Evolutionary conservation across 2,113 vertebrate species (phyloP).

Genomic region (Nothoprocta pentlandii): DNA sequence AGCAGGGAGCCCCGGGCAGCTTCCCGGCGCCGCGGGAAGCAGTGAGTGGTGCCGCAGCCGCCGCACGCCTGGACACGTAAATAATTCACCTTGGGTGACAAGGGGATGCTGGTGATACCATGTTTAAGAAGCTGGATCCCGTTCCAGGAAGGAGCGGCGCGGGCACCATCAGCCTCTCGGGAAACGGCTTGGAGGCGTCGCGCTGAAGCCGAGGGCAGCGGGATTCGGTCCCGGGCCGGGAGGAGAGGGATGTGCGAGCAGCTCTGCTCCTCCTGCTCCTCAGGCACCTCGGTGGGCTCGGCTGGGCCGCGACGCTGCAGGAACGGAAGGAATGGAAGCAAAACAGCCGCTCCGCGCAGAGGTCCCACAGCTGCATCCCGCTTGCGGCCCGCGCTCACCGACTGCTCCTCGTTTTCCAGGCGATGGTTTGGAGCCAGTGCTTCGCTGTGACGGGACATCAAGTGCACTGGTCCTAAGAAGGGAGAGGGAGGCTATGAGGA

Average conservation of each 20-base stretch:
- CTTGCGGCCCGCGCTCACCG: background rate
- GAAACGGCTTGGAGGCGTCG: background rate
- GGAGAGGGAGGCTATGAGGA: background rate
- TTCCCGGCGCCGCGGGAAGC: background rate
- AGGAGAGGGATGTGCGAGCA: background rate
- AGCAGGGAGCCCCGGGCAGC: background rate
- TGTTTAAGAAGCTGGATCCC: background rate
- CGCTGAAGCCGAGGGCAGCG: background rate
- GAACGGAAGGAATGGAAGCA: background rate
- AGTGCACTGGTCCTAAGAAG: background rate
- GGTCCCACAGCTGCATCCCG: background rate
- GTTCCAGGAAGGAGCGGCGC: background rate
- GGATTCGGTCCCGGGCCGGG: background rate
- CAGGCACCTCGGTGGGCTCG: accelerated
- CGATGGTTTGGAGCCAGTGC: background rate
- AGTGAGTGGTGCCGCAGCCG: background rate
- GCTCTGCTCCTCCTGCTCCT: background rate
- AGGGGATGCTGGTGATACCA: background rate
- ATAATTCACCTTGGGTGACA: background rate
- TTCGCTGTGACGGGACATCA: background rate
- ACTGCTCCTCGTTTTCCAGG: background rate
- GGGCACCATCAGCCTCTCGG: background rate
- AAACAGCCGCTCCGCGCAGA: background rate
- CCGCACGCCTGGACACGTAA: background rate
- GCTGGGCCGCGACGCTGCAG: background rate